Conservation (phyloP, 2,888 invertebrate genomes). For the Cosmia trapezina region DNA sequence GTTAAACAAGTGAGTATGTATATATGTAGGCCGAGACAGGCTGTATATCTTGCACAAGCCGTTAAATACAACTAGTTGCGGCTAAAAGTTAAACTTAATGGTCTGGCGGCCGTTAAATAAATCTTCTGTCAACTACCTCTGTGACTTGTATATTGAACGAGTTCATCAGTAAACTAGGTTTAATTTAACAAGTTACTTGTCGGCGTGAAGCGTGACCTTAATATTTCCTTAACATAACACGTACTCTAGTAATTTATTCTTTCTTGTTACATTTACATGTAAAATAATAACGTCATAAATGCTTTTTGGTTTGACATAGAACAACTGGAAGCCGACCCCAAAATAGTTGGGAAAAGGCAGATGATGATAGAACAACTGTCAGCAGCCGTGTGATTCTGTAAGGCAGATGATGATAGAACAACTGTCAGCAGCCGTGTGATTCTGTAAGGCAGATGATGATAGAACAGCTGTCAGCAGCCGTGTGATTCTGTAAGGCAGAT, state of each 20-base stretch:
- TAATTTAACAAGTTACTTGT: slow-evolving; percentile 45
- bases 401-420: too few relatives aligned
- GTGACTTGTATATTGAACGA: slow-evolving; percentile 32
- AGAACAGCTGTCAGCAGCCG: too few relatives aligned
- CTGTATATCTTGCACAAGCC: slow-evolving; percentile 52
- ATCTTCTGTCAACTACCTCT: slow-evolving; percentile 51
- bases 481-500: too few relatives aligned
- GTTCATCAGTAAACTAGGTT: slow-evolving; percentile 47
- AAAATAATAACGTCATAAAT: neutral
- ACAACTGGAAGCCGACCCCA: neutral
- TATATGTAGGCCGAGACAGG: slow-evolving; percentile 28
- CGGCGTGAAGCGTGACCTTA: slow-evolving; percentile 12
- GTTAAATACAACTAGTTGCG: slow-evolving; percentile 54
- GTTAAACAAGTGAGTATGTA: slow-evolving; percentile 31
- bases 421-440: too few relatives aligned
- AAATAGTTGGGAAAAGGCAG: too few relatives aligned
- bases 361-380: neutral
- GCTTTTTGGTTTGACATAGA: neutral
- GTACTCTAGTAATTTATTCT: neutral
- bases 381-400: too few relatives aligned
- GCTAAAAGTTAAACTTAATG: slow-evolving; percentile 57
- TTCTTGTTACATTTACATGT: too few relatives aligned
- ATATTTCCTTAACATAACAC: neutral
- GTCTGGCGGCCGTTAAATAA: slow-evolving; percentile 55
- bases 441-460: too few relatives aligned